These are phyloP conservation scores for Nothocercus julius DNA, from an alignment of 2,113 vertebrate genomes.

Conservation along the genomic window DNA sequence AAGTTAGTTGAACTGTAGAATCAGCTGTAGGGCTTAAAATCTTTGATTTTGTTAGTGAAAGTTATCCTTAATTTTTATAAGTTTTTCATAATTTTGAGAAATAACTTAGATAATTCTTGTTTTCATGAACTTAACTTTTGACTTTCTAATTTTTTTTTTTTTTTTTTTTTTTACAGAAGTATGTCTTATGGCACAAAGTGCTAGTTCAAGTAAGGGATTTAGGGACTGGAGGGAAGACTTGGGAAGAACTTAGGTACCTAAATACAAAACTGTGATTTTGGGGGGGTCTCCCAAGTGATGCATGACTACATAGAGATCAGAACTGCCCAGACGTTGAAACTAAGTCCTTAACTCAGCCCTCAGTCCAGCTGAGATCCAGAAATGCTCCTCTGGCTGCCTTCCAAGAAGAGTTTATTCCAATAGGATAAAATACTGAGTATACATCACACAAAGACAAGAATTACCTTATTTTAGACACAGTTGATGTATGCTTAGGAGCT, in stretches of 20 bases:
- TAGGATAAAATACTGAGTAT: not conserved
- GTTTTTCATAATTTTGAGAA: not conserved
- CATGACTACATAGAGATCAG: not conserved
- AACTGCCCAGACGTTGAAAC: rapidly evolving
- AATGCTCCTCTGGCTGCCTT: not conserved
- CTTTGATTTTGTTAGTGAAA: not conserved
- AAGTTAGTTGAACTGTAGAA: not conserved
- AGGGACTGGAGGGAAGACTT: not conserved
- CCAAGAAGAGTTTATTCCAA: not conserved
- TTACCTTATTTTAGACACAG: not conserved
- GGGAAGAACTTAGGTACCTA: not conserved
- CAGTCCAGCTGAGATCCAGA: not conserved
- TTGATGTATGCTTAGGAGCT: not conserved
- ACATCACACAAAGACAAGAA: not conserved
- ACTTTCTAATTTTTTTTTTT: not conserved
- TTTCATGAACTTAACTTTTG: not conserved
- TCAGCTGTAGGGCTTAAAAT: not conserved
- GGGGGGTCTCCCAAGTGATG: not conserved
- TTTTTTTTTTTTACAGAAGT: not conserved
- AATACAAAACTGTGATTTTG: not conserved
- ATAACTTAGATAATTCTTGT: not conserved
- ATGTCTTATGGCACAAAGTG: not conserved
- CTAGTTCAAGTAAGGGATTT: not conserved
- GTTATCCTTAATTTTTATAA: not conserved
- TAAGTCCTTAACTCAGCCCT: not conserved